A percentile compares a stretch with the other conserved stretches of the same genome.
Evolutionary conservation across 1,140 invertebrate species (phyloP).

Genomic region (Hylaeus anthracinus): DNA sequence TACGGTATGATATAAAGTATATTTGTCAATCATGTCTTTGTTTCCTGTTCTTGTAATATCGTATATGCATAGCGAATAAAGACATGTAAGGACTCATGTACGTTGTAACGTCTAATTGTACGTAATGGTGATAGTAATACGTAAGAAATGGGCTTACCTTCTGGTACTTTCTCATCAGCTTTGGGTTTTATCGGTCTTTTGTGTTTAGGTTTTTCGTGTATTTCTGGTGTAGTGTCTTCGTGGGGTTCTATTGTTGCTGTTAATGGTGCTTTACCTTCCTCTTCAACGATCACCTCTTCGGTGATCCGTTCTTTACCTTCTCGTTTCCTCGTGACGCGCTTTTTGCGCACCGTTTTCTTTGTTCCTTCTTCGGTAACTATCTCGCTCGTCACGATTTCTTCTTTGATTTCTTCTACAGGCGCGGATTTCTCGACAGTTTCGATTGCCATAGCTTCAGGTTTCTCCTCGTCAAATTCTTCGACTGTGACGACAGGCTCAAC

Average conservation of each 20-base stretch:
- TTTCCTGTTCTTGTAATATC: constrained; percentile 28
- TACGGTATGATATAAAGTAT: constrained; percentile 27
- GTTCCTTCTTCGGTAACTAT: constrained; percentile 53
- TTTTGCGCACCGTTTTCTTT: constrained; percentile 28
- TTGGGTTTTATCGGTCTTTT: constrained; percentile 65
- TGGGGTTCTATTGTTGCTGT: constrained; percentile 66
- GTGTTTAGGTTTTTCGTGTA: constrained; percentile 69
- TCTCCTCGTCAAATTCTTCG: constrained; percentile 62
- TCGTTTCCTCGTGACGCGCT: constrained; percentile 68
- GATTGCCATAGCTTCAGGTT: background rate
- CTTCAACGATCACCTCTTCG: constrained; percentile 71
- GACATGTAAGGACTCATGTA: background rate
- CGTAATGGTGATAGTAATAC: constrained; percentile 21
- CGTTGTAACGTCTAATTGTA: constrained; percentile 2
- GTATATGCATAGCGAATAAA: background rate
- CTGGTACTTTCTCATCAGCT: constrained; percentile 54
- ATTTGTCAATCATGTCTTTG: constrained; percentile 42
- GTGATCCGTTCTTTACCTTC: constrained; percentile 66
- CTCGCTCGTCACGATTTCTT: constrained; percentile 34
- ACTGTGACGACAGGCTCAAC: constrained; percentile 17
- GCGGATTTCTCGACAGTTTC: constrained; percentile 5
- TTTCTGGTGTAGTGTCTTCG: constrained; percentile 68
- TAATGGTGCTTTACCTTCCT: constrained; percentile 74
- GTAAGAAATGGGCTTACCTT: constrained; percentile 66
- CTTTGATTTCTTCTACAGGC: constrained; percentile 29